Percentiles rank a stretch among this genome's conserved stretches.
These are phyloP conservation scores for Limnephilus marmoratus DNA, from an alignment of 2,888 invertebrate species.

Conservation along the genomic window DNA sequence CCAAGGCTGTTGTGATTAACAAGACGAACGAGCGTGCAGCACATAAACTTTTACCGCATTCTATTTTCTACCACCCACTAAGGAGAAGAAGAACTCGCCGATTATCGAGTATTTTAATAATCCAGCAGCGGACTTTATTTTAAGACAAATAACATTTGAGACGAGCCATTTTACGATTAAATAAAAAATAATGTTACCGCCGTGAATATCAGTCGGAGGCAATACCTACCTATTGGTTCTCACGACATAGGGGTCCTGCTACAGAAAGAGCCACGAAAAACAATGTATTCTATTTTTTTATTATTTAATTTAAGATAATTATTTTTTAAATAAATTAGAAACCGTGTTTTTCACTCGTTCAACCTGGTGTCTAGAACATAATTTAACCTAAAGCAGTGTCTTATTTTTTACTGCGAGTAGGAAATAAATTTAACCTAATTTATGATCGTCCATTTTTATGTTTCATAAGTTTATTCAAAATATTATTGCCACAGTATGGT, in stretches of 20 bases:
- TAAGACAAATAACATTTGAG: constrained; percentile 23
- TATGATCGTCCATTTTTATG: not conserved
- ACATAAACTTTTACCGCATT: not conserved
- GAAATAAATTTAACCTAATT: not conserved
- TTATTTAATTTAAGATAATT: too few relatives aligned
- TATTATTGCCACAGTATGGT: too few relatives aligned
- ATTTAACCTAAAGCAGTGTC: too few relatives aligned
- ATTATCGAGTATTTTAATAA: constrained; percentile 7
- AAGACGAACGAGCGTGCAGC: not conserved
- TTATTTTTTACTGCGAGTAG: not conserved
- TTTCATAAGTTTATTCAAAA: too few relatives aligned
- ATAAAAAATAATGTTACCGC: constrained; percentile 48
- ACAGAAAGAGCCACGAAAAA: not conserved
- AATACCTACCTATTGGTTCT: constrained; percentile 36
- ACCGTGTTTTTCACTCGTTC: not conserved
- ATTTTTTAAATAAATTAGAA: not conserved
- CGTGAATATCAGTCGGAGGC: not conserved
- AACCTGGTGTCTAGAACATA: not conserved
- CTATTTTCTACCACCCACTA: constrained; percentile 31
- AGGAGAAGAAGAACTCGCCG: not conserved
- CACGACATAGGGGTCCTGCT: constrained; percentile 6
- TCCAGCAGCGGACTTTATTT: constrained; percentile 8
- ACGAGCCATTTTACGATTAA: constrained; percentile 35
- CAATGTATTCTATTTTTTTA: not conserved
- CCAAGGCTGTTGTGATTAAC: not conserved